Conservation (phyloP, 1,140 invertebrate species). For the Aphaenogaster rudis region DNA sequence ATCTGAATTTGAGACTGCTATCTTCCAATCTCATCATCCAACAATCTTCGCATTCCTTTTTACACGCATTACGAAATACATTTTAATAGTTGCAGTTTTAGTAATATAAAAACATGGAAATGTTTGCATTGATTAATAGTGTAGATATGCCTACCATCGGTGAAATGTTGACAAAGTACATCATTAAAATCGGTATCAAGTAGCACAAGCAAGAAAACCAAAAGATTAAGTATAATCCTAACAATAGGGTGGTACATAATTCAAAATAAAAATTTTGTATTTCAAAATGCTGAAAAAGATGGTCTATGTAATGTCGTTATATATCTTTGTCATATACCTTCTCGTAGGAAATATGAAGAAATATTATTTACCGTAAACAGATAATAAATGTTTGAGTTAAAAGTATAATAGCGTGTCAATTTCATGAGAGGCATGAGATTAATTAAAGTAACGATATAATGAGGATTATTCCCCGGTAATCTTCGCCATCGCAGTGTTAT, state of each 20-base stretch:
- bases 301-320: not conserved
- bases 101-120: slow-evolving; percentile 9
- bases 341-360: slow-evolving; percentile 10
- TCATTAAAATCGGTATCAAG: slow-evolving; percentile 73
- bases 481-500: slow-evolving; percentile 81
- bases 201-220: slow-evolving; percentile 84
- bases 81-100: slow-evolving; percentile 10
- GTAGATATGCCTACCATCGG: slow-evolving; percentile 50
- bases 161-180: slow-evolving; percentile 68
- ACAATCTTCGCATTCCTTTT: slow-evolving; percentile 79
- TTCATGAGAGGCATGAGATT: slow-evolving; percentile 84
- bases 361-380: slow-evolving; percentile 77
- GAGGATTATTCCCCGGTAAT: slow-evolving; percentile 73
- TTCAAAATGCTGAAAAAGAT: slow-evolving; percentile 78
- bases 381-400: slow-evolving; percentile 74
- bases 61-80: not conserved
- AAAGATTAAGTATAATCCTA: slow-evolving; percentile 80
- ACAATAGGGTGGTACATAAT: slow-evolving; percentile 74
- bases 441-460: slow-evolving; percentile 70
- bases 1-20: slow-evolving; percentile 65
- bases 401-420: slow-evolving; percentile 78
- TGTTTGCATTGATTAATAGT: not conserved
- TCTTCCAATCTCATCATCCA: slow-evolving; percentile 74
- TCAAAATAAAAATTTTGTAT: slow-evolving; percentile 77
- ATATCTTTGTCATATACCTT: not conserved